A percentile compares a stretch with the other conserved stretches of the same genome.
Evolutionary conservation across 2,888 invertebrate genomes (phyloP).

Genomic region (Actias luna): DNA sequence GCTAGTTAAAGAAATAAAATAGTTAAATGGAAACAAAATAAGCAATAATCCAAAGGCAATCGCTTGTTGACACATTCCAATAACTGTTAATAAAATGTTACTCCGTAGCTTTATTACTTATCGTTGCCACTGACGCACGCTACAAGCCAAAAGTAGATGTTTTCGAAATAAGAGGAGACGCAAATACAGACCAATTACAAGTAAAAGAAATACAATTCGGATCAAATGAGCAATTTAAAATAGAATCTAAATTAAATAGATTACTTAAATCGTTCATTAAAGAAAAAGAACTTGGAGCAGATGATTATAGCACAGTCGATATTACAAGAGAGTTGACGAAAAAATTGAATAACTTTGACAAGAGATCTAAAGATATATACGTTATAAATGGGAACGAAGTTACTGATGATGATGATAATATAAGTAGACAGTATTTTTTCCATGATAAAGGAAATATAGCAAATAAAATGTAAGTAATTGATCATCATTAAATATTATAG

Average conservation of each 20-base stretch:
- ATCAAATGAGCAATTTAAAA: neutral
- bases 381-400: constrained; percentile 5
- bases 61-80: no score
- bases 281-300: neutral
- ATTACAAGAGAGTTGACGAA: neutral
- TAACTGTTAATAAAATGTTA: no score
- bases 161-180: constrained; percentile 27
- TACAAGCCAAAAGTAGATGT: constrained; percentile 26
- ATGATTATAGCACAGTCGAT: neutral
- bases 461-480: constrained; percentile 11
- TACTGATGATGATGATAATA: constrained; percentile 8
- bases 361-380: neutral
- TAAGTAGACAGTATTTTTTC: neutral
- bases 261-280: constrained; percentile 7
- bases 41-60: no score
- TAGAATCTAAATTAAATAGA: neutral
- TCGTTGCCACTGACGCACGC: constrained; percentile 19
- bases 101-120: constrained; percentile 21
- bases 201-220: constrained; percentile 1
- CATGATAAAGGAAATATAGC: neutral
- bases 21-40: no score
- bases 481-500: no score
- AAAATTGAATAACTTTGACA: neutral
- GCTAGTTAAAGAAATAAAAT: no score
- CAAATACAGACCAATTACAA: constrained; percentile 16